Evolutionary conservation across 2,113 vertebrate species (phyloP).

Genomic region (Sinocyclocheilus grahami): DNA sequence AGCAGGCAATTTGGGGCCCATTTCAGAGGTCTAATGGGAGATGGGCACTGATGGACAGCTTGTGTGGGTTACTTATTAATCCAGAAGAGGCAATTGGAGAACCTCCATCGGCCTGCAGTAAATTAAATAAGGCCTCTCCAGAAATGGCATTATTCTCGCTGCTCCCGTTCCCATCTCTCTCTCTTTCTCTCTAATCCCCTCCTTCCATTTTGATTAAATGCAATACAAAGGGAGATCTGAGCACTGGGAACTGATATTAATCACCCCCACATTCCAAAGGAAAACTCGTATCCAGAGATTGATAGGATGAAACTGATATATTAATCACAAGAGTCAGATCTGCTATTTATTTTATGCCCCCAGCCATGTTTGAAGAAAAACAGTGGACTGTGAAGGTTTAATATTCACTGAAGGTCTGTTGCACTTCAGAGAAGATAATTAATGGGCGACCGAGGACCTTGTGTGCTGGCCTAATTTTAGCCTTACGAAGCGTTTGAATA

Average conservation of each 20-base stretch:
- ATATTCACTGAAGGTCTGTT: constrained; percentile 29
- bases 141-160: constrained; percentile 79
- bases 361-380: constrained; percentile 32
- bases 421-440: constrained; percentile 32
- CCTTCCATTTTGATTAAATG: constrained; percentile 70
- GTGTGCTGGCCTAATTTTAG: constrained; percentile 32
- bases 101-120: constrained; percentile 79
- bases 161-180: constrained; percentile 64
- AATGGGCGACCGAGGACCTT: constrained; percentile 8
- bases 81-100: constrained; percentile 78
- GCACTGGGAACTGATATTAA: constrained; percentile 70
- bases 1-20: constrained; percentile 76
- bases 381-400: constrained; percentile 26
- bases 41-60: constrained; percentile 81
- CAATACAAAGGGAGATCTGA: constrained; percentile 70
- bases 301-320: constrained; percentile 40
- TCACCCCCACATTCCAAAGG: constrained; percentile 47
- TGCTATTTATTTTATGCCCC: constrained; percentile 16
- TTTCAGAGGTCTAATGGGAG: constrained; percentile 79
- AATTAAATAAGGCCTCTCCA: constrained; percentile 80
- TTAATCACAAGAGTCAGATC: constrained; percentile 42
- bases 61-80: constrained; percentile 82
- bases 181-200: constrained; percentile 64
- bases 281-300: constrained; percentile 45
- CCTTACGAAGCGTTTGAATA: neutral